These are phyloP conservation scores for Cryptocephalus moraei DNA, from an alignment of 2,888 invertebrate species.

Conservation along the genomic window DNA sequence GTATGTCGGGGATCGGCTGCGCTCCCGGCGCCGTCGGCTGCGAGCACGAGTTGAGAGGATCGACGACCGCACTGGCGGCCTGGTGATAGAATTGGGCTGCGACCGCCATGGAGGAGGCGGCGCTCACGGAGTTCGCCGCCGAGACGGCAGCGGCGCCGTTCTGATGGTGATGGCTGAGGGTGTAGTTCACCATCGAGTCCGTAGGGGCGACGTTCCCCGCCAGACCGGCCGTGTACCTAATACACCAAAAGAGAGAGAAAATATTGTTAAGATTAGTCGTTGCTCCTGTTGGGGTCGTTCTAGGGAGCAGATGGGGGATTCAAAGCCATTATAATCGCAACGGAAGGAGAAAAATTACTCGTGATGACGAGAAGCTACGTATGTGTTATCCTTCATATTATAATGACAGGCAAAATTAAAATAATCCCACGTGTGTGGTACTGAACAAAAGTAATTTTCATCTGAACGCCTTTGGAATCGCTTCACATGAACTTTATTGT, in stretches of 20 bases:
- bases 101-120: constrained; percentile 53
- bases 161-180: constrained; percentile 66
- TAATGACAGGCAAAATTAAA: no score
- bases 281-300: no score
- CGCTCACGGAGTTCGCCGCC: constrained; percentile 58
- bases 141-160: constrained; percentile 46
- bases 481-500: no score
- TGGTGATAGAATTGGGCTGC: constrained; percentile 86
- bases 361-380: no score
- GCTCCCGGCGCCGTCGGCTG: constrained; percentile 58
- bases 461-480: no score
- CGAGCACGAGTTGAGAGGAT: constrained; percentile 71
- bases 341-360: no score
- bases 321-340: no score
- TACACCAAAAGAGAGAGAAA: not conserved
- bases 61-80: constrained; percentile 67
- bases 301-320: no score
- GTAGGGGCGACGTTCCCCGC: constrained; percentile 51
- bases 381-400: no score
- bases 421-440: no score
- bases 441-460: no score
- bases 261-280: not conserved
- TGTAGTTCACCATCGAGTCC: constrained; percentile 74
- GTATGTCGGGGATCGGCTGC: constrained; percentile 84
- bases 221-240: constrained; percentile 58